Evolutionary conservation across 1,140 invertebrate species (phyloP), one percentile per base, ranked within the genome.

Genomic region (Paralvinella palmiformis): DNA sequence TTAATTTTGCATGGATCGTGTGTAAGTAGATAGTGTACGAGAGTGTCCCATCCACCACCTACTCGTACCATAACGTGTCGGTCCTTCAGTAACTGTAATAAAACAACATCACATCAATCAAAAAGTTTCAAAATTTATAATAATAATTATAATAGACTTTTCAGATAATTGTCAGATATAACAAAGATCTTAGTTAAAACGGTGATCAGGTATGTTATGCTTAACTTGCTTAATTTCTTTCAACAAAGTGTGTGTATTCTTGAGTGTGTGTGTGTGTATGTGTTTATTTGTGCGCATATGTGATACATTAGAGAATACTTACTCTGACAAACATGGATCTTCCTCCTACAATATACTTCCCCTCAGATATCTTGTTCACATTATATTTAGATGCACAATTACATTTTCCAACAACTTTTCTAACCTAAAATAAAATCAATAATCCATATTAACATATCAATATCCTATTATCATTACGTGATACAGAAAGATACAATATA

Each of bases 21-120:
- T 77, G 94, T 94, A 77, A 93, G 89, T 75, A 98, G 82, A 81
- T 96, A 98, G 78, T 97, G 92, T 63, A 92, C 88, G 15, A 98
- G 82, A 0, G 94, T 97, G 79, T 97, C 94, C 94, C 94, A 97
- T 31, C 94, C 94, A 10, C 94, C 94, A 0, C 95, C 95, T 7
- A 97, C 94, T 66, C 94, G 86, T 15, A 98, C 94, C 95, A 98
- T 98, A 52, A 97, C 91, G 83, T 97, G 94, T 50, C 72, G 72
- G 61, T 72, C 76, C 44, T 75, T 66, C 57, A 78, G 62, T 45
- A 77, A 66, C 77, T 79, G 68, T 10, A 55, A 55, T 29, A 33
- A 53, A 13, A 53, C 27, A 53, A 53, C 15, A 20, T 15, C 50
- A 53, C 37, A 41, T 41, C n/a, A n/a, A n/a, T n/a, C n/a, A n/a